These are phyloP conservation scores for Tinamus major DNA, from an alignment of 2,797 vertebrate species.

Conservation along the genomic window DNA sequence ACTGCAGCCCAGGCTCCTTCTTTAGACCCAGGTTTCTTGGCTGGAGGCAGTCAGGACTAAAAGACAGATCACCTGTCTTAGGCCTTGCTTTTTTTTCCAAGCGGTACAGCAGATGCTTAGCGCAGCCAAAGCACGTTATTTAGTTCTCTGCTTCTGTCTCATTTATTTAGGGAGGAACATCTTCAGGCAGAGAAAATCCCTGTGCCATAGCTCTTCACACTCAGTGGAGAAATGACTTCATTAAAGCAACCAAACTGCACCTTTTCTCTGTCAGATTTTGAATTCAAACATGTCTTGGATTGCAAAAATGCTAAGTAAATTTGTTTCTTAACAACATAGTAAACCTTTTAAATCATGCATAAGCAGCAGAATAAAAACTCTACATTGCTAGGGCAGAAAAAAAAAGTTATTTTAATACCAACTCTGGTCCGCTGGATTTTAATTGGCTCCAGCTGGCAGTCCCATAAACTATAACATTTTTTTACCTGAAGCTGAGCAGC, in stretches of 20 bases:
- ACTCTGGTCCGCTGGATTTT: slow-evolving; percentile 57
- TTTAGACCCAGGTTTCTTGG: not conserved
- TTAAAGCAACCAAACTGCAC: not conserved
- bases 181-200: accelerated
- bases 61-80: not conserved
- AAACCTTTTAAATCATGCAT: slow-evolving; percentile 8
- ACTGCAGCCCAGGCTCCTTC: not conserved
- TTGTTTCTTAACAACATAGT: not conserved
- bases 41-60: not conserved
- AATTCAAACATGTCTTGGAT: not conserved
- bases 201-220: not conserved
- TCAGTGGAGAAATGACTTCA: not conserved
- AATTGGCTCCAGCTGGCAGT: slow-evolving; percentile 65
- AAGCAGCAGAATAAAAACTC: slow-evolving; percentile 37
- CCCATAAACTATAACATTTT: slow-evolving; percentile 36
- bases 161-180: not conserved
- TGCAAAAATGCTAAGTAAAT: not conserved
- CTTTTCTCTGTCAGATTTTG: not conserved
- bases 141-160: not conserved
- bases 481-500: slow-evolving; percentile 66
- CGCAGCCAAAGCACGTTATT: not conserved
- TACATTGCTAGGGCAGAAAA: not conserved
- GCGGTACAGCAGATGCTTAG: not conserved
- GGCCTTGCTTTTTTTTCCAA: not conserved
- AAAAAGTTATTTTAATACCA: slow-evolving; percentile 40